A percentile compares a stretch with the other conserved stretches of the same genome.
Conservation (phyloP, 2,888 invertebrate species). For the Drosophila parthenogenetica region DNA sequence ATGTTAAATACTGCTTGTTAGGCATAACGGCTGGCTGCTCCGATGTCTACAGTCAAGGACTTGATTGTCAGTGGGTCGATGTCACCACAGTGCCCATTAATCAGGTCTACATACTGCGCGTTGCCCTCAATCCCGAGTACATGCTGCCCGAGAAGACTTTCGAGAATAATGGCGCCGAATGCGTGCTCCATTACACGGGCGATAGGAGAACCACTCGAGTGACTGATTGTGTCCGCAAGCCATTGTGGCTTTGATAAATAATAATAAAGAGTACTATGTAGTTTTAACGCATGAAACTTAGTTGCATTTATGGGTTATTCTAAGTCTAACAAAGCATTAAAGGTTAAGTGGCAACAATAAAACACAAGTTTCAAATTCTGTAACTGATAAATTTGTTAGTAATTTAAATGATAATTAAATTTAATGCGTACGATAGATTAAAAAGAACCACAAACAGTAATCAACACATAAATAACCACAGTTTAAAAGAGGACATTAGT, state of each 20-base stretch:
- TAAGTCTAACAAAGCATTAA: too few relatives aligned
- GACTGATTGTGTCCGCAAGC: slow-evolving; percentile 62
- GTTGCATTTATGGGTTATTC: too few relatives aligned
- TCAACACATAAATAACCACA: too few relatives aligned
- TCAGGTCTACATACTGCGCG: slow-evolving; percentile 70
- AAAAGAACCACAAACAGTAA: too few relatives aligned
- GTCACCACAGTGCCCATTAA: slow-evolving; percentile 76
- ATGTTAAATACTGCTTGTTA: slow-evolving; percentile 7
- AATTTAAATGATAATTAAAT: too few relatives aligned
- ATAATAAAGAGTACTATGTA: too few relatives aligned
- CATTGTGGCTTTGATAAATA: slow-evolving; percentile 48
- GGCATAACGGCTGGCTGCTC: slow-evolving; percentile 80
- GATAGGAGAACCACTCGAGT: slow-evolving; percentile 64
- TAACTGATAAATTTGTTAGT: too few relatives aligned
- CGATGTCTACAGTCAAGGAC: slow-evolving; percentile 69
- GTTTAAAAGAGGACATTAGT: too few relatives aligned
- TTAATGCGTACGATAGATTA: too few relatives aligned
- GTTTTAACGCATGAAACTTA: too few relatives aligned
- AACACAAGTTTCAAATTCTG: too few relatives aligned
- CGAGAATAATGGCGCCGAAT: slow-evolving; percentile 82
- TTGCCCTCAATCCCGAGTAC: slow-evolving; percentile 80
- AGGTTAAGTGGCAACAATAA: too few relatives aligned
- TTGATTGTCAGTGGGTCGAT: slow-evolving; percentile 83
- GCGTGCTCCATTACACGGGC: slow-evolving; percentile 75
- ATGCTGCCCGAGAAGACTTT: slow-evolving; percentile 76